Conservation (phyloP, 2,113 vertebrate species). For the Cyanoramphus novaezelandiae region DNA sequence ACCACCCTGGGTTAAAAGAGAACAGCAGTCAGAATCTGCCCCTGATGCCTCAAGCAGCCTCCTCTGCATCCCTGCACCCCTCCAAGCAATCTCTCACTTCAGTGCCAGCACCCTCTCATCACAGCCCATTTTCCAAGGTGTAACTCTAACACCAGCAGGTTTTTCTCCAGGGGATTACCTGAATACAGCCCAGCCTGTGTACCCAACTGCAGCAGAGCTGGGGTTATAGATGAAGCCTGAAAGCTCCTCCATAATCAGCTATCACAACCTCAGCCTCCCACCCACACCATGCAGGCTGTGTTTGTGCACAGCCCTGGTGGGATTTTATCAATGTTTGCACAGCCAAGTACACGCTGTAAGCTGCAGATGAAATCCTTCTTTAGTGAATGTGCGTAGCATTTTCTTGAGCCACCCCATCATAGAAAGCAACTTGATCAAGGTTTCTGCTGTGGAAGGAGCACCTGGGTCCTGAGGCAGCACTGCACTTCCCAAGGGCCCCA, state of each 20-base stretch:
- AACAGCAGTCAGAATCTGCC: neutral
- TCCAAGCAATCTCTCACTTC: neutral
- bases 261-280: neutral
- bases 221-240: neutral
- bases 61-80: neutral
- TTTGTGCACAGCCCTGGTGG: rapidly evolving
- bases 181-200: rapidly evolving
- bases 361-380: neutral
- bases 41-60: rapidly evolving
- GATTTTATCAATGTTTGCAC: neutral
- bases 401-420: neutral
- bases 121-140: rapidly evolving
- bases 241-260: neutral
- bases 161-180: neutral
- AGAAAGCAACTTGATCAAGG: neutral
- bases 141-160: neutral
- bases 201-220: rapidly evolving
- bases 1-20: neutral
- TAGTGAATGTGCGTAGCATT: neutral
- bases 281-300: rapidly evolving
- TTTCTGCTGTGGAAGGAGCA: neutral
- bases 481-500: neutral
- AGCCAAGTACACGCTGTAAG: neutral
- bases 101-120: neutral
- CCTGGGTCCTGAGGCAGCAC: neutral